Base-by-base conservation (phyloP, 2,797 vertebrate species). In the Enteromius trimaculatus region DNA sequence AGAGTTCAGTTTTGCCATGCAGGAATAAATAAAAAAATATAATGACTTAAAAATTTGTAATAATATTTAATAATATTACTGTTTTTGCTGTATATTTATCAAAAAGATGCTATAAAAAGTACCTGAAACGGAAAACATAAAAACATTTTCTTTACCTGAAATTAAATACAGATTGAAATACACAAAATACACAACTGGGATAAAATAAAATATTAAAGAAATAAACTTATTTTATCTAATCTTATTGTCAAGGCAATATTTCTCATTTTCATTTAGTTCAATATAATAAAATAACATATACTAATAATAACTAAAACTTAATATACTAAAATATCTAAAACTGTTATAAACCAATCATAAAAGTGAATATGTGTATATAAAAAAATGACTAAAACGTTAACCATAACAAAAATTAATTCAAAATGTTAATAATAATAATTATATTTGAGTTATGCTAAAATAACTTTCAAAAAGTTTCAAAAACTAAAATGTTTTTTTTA, bases 41-140 rank as follows among this genome's bases (percentile, higher is more conserved):
- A 71, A 29, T 71, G n/a, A n/a, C n/a, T n/a, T n/a, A n/a, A n/a
- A n/a, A 70, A 71, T 29, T 71, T 49, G 23, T 71, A 47, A 49
- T 70, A 16, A 47, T 47, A 49, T 49, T 71, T 71, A 16, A 11
- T 17, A 49, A 49, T 49, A 71, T 47, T 71, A 29, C 69, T 29
- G 69, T 70, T 47, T 60, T 26, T 70, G 23, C n/a, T 47, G n/a
- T 70, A 9, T 47, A 26, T 14, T 44, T 26, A 70, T 70, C 3
- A 26, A 70, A 42, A 23, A 26, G 14, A 47, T 17, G n/a, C 14
- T 14, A 26, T 62, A 14, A 62, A 26, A 26, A 2, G 26, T 26
- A 29, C 26, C 26, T 29, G 23, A 64, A 64, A 17, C 60, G 1
- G 6, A 64, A 13, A 64, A 1, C 60, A 7, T 31, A 29, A 62